Evolutionary conservation across 2,113 vertebrate species (phyloP).

Genomic region (Ammodramus savannarum): DNA sequence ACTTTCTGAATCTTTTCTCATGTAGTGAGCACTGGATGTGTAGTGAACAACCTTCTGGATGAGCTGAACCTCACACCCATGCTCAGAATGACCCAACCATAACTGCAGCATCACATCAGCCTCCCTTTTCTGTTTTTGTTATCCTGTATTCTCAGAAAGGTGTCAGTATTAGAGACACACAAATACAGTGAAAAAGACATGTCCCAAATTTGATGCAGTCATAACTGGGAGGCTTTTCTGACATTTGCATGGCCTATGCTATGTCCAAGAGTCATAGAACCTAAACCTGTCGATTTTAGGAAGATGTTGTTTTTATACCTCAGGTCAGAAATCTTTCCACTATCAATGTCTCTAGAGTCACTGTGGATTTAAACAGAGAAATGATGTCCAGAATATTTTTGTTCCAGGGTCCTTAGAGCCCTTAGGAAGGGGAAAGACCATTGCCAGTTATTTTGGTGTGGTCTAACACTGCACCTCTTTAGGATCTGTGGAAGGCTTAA

Average conservation of each 20-base stretch:
- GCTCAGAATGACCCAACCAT: neutral
- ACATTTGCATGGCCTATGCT: neutral
- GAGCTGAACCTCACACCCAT: neutral
- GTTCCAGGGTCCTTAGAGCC: neutral
- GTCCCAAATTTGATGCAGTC: neutral
- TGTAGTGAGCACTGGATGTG: conserved; percentile 29
- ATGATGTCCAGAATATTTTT: neutral
- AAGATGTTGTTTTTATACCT: neutral
- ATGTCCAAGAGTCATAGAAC: neutral
- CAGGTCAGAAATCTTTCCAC: neutral
- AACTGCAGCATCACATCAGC: neutral
- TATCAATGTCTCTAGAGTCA: neutral
- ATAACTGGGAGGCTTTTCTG: neutral
- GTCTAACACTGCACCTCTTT: neutral
- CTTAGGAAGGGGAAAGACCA: neutral
- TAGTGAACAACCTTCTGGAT: too few relatives aligned
- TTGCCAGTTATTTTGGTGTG: neutral
- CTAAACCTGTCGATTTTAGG: neutral
- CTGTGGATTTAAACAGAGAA: neutral
- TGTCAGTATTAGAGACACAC: neutral
- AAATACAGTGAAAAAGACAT: neutral
- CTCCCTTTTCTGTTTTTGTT: neutral
- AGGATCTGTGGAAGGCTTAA: neutral
- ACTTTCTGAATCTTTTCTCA: conserved; percentile 53
- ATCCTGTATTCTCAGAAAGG: neutral